A percentile compares a stretch with the other conserved stretches of the same genome.
phyloP scores from a whole-genome alignment of 1,140 invertebrate genomes.

The Ceratina australensis region DNA sequence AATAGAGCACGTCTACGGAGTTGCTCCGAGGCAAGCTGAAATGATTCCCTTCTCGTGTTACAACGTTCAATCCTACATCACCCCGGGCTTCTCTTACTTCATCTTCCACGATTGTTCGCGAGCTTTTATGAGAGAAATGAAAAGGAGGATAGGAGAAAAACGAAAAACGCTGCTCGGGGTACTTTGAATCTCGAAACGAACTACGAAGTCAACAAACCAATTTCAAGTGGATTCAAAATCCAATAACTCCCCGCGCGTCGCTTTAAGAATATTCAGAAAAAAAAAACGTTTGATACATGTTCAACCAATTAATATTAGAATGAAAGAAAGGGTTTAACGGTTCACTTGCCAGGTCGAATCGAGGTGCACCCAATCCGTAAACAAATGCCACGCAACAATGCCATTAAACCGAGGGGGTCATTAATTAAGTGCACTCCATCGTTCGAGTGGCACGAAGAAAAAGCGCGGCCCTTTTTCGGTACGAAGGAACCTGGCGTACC shows the following conservation, averaged over 20 bases:
- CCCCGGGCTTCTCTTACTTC: no score
- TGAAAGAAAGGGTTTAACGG: slow-evolving; percentile 41
- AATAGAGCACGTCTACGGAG: background rate
- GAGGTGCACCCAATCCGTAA: slow-evolving; percentile 21
- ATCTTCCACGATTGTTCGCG: no score
- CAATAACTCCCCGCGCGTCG: background rate
- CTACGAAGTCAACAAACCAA: no score
- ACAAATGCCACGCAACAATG: slow-evolving; percentile 38
- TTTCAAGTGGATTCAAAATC: background rate
- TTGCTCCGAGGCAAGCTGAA: no score
- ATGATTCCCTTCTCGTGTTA: no score
- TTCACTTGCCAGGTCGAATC: slow-evolving; percentile 57
- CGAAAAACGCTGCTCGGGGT: no score
- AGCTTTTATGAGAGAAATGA: no score
- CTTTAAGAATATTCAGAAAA: background rate
- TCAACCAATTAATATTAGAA: slow-evolving; percentile 18
- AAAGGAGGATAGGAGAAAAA: no score
- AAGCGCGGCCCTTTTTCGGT: slow-evolving; percentile 2
- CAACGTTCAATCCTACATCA: no score
- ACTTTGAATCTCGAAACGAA: background rate
- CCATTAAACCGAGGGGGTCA: slow-evolving; percentile 1
- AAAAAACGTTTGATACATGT: slow-evolving; percentile 10
- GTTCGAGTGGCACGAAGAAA: slow-evolving; percentile 20
- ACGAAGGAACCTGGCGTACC: slow-evolving; percentile 10
- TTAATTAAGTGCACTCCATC: slow-evolving; percentile 58